A percentile compares a stretch with the other conserved stretches of the same genome.
Conservation (phyloP, 2,888 invertebrate species). For the Linnaemya tessellans region DNA sequence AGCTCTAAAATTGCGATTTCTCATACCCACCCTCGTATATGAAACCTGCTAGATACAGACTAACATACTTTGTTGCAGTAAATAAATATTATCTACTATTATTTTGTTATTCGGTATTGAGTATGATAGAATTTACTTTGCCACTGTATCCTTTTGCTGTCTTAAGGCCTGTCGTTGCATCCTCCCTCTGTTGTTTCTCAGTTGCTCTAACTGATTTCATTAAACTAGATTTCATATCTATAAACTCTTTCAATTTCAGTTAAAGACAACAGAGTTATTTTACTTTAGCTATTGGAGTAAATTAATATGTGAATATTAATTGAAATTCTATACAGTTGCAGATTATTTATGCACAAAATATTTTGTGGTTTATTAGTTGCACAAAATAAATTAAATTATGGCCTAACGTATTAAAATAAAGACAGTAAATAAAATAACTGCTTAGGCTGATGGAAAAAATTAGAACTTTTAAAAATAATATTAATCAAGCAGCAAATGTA, state of each 20-base stretch:
- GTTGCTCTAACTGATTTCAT: constrained; percentile 8
- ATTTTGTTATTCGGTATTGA: not conserved
- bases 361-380: constrained; percentile 36
- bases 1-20: too few species aligned
- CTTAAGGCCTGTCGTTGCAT: not conserved
- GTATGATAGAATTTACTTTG: constrained; percentile 9
- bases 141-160: constrained; percentile 32
- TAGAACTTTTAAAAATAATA: not conserved
- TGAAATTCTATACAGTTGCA: constrained; percentile 57
- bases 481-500: constrained; percentile 15
- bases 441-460: not conserved
- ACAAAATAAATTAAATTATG: constrained; percentile 43
- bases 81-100: not conserved
- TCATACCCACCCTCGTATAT: not conserved
- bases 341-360: constrained; percentile 15
- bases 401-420: not conserved
- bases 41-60: too few species aligned
- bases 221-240: constrained; percentile 17
- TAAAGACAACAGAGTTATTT: constrained; percentile 12
- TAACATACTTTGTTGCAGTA: not conserved
- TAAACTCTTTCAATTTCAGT: not conserved
- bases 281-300: constrained; percentile 39
- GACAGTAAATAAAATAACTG: not conserved
- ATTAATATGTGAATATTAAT: constrained; percentile 69
- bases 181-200: not conserved